Percentiles rank a stretch among this genome's conserved stretches.
phyloP scores from a whole-genome alignment of 1,140 invertebrate species.

The Eumeta japonica region DNA sequence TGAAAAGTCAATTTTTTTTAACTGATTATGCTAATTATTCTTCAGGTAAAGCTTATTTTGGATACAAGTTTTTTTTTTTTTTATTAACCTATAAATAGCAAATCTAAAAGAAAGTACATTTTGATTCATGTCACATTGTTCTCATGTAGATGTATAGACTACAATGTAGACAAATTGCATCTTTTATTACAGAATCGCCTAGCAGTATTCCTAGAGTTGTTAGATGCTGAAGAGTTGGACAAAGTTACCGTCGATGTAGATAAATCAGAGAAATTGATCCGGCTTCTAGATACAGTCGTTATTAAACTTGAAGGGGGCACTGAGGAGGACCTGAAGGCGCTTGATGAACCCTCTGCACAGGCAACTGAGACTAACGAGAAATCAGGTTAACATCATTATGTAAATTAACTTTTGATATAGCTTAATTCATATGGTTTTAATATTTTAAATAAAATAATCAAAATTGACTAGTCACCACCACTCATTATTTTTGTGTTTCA shows the following conservation, averaged over 20 bases:
- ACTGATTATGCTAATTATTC: constrained; percentile 5
- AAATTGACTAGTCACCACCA: too few species aligned
- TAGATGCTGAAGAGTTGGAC: constrained; percentile 73
- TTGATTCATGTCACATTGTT: neutral
- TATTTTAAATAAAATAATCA: too few species aligned
- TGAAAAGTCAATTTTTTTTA: too few species aligned
- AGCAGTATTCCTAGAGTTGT: constrained; percentile 85
- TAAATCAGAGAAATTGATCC: constrained; percentile 82
- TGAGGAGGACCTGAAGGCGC: constrained; percentile 86
- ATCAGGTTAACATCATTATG: constrained; percentile 19
- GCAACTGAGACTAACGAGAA: constrained; percentile 32
- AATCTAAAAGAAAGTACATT: neutral
- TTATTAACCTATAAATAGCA: too few species aligned
- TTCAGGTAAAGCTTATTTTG: constrained; percentile 10
- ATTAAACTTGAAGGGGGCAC: constrained; percentile 95
- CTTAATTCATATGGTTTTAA: too few species aligned
- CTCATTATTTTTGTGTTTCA: too few species aligned
- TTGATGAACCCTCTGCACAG: constrained; percentile 64
- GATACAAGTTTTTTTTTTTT: too few species aligned
- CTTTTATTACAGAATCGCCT: constrained; percentile 72
- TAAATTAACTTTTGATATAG: neutral
- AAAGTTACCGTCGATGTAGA: constrained; percentile 83
- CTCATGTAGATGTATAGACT: neutral
- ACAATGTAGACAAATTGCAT: neutral
- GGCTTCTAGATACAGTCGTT: constrained; percentile 92